These are phyloP conservation scores for Anniella stebbinsi DNA, from an alignment of 2,797 vertebrate genomes.

Conservation along the genomic window DNA sequence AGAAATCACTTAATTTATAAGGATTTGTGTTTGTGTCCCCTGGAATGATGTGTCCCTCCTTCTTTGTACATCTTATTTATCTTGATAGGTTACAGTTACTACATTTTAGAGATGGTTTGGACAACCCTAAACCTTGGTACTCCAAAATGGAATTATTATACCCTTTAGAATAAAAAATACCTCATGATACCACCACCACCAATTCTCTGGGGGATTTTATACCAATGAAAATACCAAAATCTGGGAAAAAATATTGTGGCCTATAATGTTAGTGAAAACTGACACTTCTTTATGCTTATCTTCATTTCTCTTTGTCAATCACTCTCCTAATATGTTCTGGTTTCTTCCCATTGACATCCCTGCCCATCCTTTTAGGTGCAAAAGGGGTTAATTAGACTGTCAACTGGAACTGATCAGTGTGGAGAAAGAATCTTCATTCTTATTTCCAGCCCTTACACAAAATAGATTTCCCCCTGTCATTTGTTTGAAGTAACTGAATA, in stretches of 20 bases:
- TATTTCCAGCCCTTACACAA: conserved; percentile 56
- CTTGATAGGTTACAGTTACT: neutral
- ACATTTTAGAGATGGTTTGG: neutral
- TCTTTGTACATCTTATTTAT: neutral
- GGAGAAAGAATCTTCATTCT: conserved; percentile 65
- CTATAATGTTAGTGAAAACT: conserved; percentile 48
- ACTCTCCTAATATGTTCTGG: conserved; percentile 40
- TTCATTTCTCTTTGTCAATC: conserved; percentile 61
- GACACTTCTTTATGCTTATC: conserved; percentile 43
- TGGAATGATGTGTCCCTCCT: neutral
- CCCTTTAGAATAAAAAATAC: neutral
- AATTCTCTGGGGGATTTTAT: conserved; percentile 23
- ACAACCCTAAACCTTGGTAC: neutral
- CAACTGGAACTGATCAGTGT: conserved; percentile 54
- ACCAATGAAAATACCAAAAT: conserved; percentile 46
- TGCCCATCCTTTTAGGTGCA: conserved; percentile 46
- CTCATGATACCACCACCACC: rapidly evolving
- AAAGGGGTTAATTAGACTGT: conserved; percentile 70
- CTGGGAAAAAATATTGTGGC: neutral
- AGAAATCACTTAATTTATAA: neutral
- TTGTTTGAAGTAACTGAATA: conserved; percentile 69
- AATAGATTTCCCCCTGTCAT: conserved; percentile 56
- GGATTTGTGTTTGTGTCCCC: neutral
- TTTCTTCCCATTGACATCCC: conserved; percentile 46
- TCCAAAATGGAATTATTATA: neutral